Percentiles rank a stretch among this genome's conserved stretches.
phyloP scores from a whole-genome alignment of 2,797 vertebrate genomes.

The Ceyx erithaca region DNA sequence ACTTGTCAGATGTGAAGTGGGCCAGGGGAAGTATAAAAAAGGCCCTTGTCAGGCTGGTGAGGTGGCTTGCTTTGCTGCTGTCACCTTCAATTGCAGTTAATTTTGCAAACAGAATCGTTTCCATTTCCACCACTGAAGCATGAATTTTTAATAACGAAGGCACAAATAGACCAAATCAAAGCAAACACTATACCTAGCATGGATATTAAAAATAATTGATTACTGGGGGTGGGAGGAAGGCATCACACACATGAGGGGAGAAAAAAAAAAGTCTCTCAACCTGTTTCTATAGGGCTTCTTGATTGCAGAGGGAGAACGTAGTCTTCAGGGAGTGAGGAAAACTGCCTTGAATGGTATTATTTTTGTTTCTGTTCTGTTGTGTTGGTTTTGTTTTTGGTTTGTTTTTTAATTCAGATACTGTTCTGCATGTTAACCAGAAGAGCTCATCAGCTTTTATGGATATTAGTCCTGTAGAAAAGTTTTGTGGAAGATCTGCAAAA shows the following conservation, averaged over 20 bases:
- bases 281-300: neutral
- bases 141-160: conserved; percentile 58
- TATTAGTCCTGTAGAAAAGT: neutral
- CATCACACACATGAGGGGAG: neutral
- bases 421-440: neutral
- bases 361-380: neutral
- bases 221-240: neutral
- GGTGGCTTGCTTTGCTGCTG: conserved; percentile 47
- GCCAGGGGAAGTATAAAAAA: conserved; percentile 76
- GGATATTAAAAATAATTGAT: neutral
- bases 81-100: conserved; percentile 74
- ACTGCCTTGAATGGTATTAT: neutral
- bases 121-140: conserved; percentile 67
- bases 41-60: conserved; percentile 61
- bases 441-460: neutral
- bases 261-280: neutral
- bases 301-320: neutral
- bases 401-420: neutral
- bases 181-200: neutral
- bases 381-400: neutral
- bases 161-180: neutral
- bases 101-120: conserved; percentile 74
- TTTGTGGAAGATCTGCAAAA: neutral
- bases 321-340: neutral
- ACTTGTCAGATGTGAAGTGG: conserved; percentile 82